Base-by-base conservation (phyloP, 92 coral and sea anemone genomes). In the Hydrozoanthus gracilis region DNA sequence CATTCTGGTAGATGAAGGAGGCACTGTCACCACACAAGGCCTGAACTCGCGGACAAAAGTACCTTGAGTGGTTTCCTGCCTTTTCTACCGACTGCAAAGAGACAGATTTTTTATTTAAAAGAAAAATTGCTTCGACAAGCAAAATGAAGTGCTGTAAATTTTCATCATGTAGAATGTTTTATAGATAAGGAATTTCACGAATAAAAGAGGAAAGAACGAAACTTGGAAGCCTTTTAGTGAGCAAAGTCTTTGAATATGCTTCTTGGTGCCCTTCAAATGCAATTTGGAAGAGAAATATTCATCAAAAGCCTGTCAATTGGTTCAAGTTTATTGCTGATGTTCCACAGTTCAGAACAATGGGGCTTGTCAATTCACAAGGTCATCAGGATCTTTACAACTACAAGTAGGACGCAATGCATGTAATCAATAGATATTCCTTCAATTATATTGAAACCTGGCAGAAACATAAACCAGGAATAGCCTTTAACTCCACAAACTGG, bases 81-180 rank as follows among this genome's bases (percentile, higher is more conserved):
- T 66, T 69, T 9, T 79, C 9, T 14, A 86, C 48, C 12, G 79
- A 82, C 8, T 71, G 48, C 3, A 2, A 4, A 44, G 91, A 83
- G 66, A 88, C 83, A 17, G 87, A 82, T 48, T 83, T 77, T 68
- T 88, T 83, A 9, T 73, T 70, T 27, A 82, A 82, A 17, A 82
- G 6, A 51, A 58, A 90, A 9, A 90, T 51, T 39, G 74, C 88
- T 51, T 87, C n/a, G 5, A 87, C 93, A 48, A 90, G 51, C 4
- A 82, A 73, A 64, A 90, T 44, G 48, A 71, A 68, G 77, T 90
- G 92, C 78, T 90, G 93, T 39, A 90, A 90, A 44, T 87, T 87
- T 1, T 86, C 78, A 45, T 87, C 90, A 13, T 73, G 83, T 14
- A 87, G 27, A 6, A 90, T 35, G 12, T 39, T 39, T 10, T 14